Evolutionary conservation across 2,113 vertebrate species (phyloP).

Genomic region (Siphamia tubifer): DNA sequence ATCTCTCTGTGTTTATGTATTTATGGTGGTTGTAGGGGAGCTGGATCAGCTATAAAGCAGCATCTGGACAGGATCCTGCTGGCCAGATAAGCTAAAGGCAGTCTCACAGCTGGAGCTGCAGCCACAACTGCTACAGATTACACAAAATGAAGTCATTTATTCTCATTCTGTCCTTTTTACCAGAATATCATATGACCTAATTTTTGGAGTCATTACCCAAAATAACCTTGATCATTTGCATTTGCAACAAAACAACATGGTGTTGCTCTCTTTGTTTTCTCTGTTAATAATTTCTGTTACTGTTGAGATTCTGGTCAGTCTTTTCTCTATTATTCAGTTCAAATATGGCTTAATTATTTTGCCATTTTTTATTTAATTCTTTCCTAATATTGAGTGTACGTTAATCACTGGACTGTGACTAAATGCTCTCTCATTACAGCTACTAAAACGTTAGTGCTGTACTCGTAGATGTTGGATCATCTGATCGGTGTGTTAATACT

Average conservation of each 20-base stretch:
- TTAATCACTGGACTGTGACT: neutral
- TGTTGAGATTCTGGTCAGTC: too few relatives aligned
- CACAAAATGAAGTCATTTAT: conserved; percentile 31
- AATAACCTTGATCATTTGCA: neutral
- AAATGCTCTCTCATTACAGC: neutral
- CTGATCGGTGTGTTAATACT: neutral
- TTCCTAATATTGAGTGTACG: too few relatives aligned
- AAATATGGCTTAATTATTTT: too few relatives aligned
- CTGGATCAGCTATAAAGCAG: conserved; percentile 35
- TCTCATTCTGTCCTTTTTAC: conserved; percentile 3
- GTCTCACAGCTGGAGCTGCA: conserved; percentile 52
- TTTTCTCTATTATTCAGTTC: too few relatives aligned
- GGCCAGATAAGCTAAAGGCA: conserved; percentile 47
- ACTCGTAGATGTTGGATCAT: neutral
- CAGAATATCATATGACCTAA: conserved; percentile 37
- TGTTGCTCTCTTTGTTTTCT: neutral
- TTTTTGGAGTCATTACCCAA: conserved; percentile 26
- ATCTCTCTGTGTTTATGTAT: conserved; percentile 6
- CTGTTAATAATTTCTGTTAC: too few relatives aligned
- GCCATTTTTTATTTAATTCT: too few relatives aligned
- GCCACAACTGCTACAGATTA: conserved; percentile 44
- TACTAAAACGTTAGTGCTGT: neutral
- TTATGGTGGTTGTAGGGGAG: conserved; percentile 13
- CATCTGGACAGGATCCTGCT: conserved; percentile 61
- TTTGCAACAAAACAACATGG: neutral